Percentiles rank a stretch among this genome's conserved stretches.
Evolutionary conservation across 2,797 vertebrate species (phyloP).

Genomic region (Picus viridis): DNA sequence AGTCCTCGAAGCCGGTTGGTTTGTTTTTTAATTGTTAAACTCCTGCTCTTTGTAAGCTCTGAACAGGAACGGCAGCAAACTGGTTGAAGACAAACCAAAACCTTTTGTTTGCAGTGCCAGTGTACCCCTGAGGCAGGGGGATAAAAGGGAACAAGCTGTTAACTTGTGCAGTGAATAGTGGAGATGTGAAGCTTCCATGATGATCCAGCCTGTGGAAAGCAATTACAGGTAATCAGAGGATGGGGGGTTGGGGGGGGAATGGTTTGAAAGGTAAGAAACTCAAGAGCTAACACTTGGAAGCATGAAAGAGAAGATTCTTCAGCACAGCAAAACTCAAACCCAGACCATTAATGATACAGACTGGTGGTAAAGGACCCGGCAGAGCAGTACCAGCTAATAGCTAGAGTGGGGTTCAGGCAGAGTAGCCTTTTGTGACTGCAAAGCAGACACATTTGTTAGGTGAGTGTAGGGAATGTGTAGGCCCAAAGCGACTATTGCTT

Average conservation of each 20-base stretch:
- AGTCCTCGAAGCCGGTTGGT: neutral
- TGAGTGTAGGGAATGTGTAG: neutral
- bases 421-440: neutral
- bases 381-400: neutral
- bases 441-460: neutral
- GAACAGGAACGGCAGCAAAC: neutral
- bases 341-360: neutral
- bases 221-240: neutral
- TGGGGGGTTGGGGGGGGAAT: neutral
- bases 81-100: neutral
- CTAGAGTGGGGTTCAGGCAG: too few relatives aligned
- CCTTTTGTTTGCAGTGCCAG: neutral
- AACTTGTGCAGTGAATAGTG: neutral
- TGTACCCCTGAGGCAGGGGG: neutral
- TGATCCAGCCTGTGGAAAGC: neutral
- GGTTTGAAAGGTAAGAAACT: neutral
- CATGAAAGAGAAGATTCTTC: neutral
- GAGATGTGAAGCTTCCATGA: accelerated
- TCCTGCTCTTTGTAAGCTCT: neutral
- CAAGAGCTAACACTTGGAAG: neutral
- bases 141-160: neutral
- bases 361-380: accelerated
- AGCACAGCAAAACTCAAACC: neutral
- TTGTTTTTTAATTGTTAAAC: too few relatives aligned
- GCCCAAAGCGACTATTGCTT: neutral